These are phyloP conservation scores for Enteromius mattozi DNA, from an alignment of 2,797 vertebrate genomes.

Conservation along the genomic window DNA sequence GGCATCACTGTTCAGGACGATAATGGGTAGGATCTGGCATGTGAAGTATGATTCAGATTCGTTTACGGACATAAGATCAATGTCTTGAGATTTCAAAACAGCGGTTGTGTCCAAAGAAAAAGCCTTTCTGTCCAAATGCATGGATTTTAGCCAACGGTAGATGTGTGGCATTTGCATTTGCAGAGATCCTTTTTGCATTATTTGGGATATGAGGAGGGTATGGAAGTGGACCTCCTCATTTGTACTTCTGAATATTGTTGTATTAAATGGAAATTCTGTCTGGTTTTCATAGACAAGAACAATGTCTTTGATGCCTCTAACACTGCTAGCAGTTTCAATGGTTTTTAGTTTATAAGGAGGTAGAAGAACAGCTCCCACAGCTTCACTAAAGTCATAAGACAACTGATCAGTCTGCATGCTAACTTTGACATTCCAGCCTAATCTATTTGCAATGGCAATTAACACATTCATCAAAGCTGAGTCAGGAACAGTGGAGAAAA, in stretches of 20 bases:
- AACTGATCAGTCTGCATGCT: slow-evolving; percentile 55
- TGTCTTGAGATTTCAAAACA: slow-evolving; percentile 66
- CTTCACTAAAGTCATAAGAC: slow-evolving; percentile 58
- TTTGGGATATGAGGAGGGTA: slow-evolving; percentile 65
- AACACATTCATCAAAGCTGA: slow-evolving; percentile 74
- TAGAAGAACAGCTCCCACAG: slow-evolving; percentile 75
- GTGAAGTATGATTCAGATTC: slow-evolving; percentile 75
- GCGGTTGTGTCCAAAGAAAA: slow-evolving; percentile 66
- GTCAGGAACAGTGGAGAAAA: slow-evolving; percentile 68
- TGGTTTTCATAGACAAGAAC: slow-evolving; percentile 74
- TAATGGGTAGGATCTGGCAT: slow-evolving; percentile 70
- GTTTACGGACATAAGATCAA: slow-evolving; percentile 39
- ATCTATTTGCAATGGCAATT: slow-evolving; percentile 65
- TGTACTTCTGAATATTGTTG: slow-evolving; percentile 62
- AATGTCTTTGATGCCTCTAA: slow-evolving; percentile 71
- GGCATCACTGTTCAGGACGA: slow-evolving; percentile 66
- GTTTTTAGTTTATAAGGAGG: slow-evolving; percentile 73
- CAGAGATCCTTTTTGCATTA: slow-evolving; percentile 80
- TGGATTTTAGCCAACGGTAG: slow-evolving; percentile 76
- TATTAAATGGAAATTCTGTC: slow-evolving; percentile 49
- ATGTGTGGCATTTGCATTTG: slow-evolving; percentile 68
- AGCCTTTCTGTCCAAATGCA: slow-evolving; percentile 65
- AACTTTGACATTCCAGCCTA: slow-evolving; percentile 70
- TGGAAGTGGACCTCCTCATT: slow-evolving; percentile 74
- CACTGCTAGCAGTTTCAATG: slow-evolving; percentile 62